Conservation (phyloP, 1,140 invertebrate genomes). For the Drosophila equinoxialis region DNA sequence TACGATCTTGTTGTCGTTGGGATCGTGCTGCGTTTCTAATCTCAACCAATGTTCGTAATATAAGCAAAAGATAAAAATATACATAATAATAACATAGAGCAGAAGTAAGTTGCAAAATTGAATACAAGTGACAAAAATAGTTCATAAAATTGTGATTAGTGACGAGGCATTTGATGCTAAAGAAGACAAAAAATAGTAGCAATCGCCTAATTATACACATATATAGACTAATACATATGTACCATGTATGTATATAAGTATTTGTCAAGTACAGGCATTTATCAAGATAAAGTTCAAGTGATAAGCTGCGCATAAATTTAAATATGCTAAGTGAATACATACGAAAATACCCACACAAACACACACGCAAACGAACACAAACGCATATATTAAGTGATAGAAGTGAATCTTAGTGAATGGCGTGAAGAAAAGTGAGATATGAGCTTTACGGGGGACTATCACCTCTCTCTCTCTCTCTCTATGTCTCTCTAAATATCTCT, state of each 20-base stretch:
- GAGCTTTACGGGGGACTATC: not conserved
- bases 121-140: constrained; percentile 3
- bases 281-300: constrained; percentile 80
- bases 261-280: constrained; percentile 52
- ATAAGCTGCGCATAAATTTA: constrained; percentile 78
- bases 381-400: constrained; percentile 64
- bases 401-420: constrained; percentile 42
- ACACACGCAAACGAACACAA: not conserved
- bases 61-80: constrained; percentile 33
- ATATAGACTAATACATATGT: constrained; percentile 14
- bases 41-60: constrained; percentile 8
- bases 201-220: constrained; percentile 5
- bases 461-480: constrained; percentile 19
- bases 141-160: not conserved
- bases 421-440: constrained; percentile 18
- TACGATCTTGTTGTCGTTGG: constrained; percentile 52
- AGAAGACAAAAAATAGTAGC: not conserved
- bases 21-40: constrained; percentile 28
- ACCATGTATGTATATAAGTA: constrained; percentile 1
- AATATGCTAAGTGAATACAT: constrained; percentile 76
- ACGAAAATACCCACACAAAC: constrained; percentile 33
- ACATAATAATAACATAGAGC: constrained; percentile 7
- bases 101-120: constrained; percentile 11
- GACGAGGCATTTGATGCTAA: not conserved
- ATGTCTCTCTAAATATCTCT: too few species aligned